Percentiles rank a stretch among this genome's conserved stretches.
Evolutionary conservation across 2,113 vertebrate genomes (phyloP).

Genomic region (Xiphophorus maculatus): DNA sequence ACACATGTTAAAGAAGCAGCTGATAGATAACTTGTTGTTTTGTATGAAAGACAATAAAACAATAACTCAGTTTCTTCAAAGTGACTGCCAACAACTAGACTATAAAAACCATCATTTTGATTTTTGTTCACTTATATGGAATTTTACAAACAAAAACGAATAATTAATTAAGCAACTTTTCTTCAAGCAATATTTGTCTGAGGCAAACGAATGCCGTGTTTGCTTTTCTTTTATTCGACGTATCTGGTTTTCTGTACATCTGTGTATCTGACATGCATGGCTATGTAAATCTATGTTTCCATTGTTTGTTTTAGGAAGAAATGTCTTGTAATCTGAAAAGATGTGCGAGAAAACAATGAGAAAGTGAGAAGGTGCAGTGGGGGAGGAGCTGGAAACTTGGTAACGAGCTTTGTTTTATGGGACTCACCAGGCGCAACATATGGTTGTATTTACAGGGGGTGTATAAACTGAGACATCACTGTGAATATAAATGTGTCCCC

Average conservation of each 20-base stretch:
- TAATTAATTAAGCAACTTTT: not conserved
- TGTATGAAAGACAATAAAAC: too few relatives aligned
- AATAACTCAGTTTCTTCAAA: too few relatives aligned
- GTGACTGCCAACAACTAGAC: too few relatives aligned
- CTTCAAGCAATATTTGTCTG: not conserved
- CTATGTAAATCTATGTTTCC: not conserved
- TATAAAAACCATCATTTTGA: not conserved
- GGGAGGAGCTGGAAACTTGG: conserved; percentile 29
- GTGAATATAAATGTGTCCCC: conserved; percentile 72
- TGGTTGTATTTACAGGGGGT: conserved; percentile 75
- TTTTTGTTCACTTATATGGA: not conserved
- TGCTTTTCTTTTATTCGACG: not conserved
- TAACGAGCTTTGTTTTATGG: conserved; percentile 72
- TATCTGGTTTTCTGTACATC: not conserved
- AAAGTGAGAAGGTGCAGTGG: not conserved
- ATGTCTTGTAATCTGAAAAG: conserved; percentile 10
- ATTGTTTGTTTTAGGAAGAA: conserved; percentile 7
- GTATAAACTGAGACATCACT: conserved; percentile 69
- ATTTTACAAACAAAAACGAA: not conserved
- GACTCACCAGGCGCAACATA: conserved; percentile 70
- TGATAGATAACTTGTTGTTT: not conserved
- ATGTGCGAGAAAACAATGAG: conserved; percentile 5
- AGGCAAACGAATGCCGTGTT: not conserved
- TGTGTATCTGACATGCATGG: not conserved
- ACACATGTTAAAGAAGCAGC: too few relatives aligned